Conservation (phyloP, 2,113 vertebrate species). For the Hyperopisus bebe region DNA sequence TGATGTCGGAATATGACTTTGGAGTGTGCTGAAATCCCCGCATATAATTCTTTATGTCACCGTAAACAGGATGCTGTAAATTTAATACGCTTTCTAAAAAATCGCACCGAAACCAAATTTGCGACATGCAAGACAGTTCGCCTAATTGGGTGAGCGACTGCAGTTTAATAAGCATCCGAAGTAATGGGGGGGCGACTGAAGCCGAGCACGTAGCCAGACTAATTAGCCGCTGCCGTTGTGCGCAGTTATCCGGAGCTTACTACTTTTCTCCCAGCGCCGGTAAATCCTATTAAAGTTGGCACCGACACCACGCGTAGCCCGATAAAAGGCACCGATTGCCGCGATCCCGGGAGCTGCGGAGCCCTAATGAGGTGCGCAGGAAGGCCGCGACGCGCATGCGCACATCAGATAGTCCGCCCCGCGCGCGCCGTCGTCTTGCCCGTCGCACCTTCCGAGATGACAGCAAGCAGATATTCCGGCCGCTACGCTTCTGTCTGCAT, state of each 20-base stretch:
- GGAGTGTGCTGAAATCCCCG: neutral
- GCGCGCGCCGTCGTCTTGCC: neutral
- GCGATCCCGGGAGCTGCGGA: conserved; percentile 5
- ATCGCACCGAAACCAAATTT: neutral
- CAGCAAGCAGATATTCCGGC: neutral
- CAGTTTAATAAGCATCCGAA: neutral
- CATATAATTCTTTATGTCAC: neutral
- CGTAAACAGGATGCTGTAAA: neutral
- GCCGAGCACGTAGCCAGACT: conserved; percentile 7
- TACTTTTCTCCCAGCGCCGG: conserved; percentile 9
- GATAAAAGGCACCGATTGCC: conserved; percentile 20
- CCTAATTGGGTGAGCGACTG: conserved; percentile 8
- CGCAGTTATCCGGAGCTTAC: conserved; percentile 17
- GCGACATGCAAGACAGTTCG: neutral
- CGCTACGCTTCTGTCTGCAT: neutral
- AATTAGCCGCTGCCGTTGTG: conserved; percentile 16
- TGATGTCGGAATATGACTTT: neutral
- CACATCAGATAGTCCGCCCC: neutral
- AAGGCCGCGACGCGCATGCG: neutral
- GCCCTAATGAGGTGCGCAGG: conserved; percentile 18
- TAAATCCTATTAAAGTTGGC: conserved; percentile 21
- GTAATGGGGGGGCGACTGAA: neutral
- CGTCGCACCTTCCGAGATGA: neutral
- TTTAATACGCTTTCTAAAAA: neutral
- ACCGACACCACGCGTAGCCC: conserved; percentile 10